phyloP scores from a whole-genome alignment of 2,113 vertebrate genomes.

The Bothrops jararaca region DNA sequence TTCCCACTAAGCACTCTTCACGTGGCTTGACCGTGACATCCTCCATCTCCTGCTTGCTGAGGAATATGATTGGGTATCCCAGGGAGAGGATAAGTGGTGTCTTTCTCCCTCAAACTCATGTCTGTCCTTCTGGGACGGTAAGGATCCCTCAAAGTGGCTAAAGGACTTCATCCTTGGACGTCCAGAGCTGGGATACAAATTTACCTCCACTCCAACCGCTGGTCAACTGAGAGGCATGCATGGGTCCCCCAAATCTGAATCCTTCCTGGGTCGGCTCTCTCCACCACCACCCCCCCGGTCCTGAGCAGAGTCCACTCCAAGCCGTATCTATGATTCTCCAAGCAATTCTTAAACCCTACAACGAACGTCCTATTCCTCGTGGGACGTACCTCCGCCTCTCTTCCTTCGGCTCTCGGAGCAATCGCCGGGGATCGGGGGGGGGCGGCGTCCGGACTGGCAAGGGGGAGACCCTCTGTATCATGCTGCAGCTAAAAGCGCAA shows the following conservation, averaged over 20 bases:
- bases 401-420: too few species aligned
- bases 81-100: neutral
- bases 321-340: neutral
- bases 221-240: neutral
- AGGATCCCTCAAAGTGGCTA: neutral
- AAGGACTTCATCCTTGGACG: neutral
- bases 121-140: neutral
- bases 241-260: neutral
- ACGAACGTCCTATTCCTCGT: too few species aligned
- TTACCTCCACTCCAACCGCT: neutral
- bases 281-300: fast-evolving
- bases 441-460: too few species aligned
- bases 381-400: too few species aligned
- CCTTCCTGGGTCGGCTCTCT: neutral
- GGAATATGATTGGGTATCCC: neutral
- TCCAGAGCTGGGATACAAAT: neutral
- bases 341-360: neutral
- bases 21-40: too few species aligned
- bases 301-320: neutral
- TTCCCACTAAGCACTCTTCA: neutral
- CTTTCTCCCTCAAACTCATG: neutral
- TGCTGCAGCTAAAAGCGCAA: too few species aligned
- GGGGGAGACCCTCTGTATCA: too few species aligned
- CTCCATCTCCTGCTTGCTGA: neutral
- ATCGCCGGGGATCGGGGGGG: too few species aligned